Conservation (phyloP, 1,140 invertebrate genomes). For the Drosophila micromelanica region DNA sequence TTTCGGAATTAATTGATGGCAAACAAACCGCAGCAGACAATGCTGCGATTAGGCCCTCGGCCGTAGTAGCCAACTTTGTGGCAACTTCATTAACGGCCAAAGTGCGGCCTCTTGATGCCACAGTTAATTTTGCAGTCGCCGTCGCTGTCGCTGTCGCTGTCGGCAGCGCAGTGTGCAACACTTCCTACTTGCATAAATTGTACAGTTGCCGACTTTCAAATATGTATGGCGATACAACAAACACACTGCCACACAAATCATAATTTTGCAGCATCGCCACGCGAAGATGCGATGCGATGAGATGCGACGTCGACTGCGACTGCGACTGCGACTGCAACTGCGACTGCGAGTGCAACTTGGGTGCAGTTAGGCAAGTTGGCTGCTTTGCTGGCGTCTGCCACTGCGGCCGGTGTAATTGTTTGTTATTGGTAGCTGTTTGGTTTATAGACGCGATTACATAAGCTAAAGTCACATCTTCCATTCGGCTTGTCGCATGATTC, state of each 20-base stretch:
- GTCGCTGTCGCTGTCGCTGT: slow-evolving; percentile 2
- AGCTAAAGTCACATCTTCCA: slow-evolving; percentile 62
- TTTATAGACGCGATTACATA: slow-evolving; percentile 72
- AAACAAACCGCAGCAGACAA: slow-evolving; percentile 55
- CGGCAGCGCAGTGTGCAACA: slow-evolving; percentile 6
- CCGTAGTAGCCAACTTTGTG: slow-evolving; percentile 38
- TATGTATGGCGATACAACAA: slow-evolving; percentile 37
- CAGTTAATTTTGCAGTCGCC: slow-evolving; percentile 3
- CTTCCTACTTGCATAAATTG: slow-evolving; percentile 78
- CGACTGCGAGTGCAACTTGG: slow-evolving; percentile 5
- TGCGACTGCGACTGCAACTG: not conserved
- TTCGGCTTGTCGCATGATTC: slow-evolving; percentile 45
- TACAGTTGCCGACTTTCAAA: slow-evolving; percentile 40
- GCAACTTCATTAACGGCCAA: slow-evolving; percentile 68
- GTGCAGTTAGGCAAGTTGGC: slow-evolving; percentile 19
- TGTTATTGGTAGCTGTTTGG: slow-evolving; percentile 60
- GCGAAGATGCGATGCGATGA: slow-evolving; percentile 8
- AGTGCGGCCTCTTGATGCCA: slow-evolving; percentile 20
- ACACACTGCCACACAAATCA: slow-evolving; percentile 78
- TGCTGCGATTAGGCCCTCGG: slow-evolving; percentile 54
- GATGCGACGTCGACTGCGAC: slow-evolving; percentile 5
- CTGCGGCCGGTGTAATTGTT: slow-evolving; percentile 62
- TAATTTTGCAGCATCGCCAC: slow-evolving; percentile 43
- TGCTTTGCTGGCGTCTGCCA: slow-evolving; percentile 21
- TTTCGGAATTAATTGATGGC: slow-evolving; percentile 64